Percentiles rank a stretch among this genome's conserved stretches.
phyloP scores from a whole-genome alignment of 2,113 vertebrate genomes.

The Gobius niger region DNA sequence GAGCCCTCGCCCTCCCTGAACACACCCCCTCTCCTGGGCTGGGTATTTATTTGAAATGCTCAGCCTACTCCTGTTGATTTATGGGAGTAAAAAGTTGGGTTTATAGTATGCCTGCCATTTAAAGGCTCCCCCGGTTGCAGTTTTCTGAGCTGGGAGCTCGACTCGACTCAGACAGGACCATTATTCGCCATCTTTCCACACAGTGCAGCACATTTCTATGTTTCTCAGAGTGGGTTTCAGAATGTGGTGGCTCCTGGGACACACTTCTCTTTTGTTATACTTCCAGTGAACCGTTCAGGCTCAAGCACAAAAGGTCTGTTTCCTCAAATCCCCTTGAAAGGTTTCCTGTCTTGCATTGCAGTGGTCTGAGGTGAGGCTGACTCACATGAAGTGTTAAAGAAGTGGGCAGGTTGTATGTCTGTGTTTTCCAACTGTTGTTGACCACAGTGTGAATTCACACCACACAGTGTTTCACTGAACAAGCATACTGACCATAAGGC shows the following conservation, averaged over 20 bases:
- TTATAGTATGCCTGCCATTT: slow-evolving; percentile 64
- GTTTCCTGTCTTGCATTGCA: slow-evolving; percentile 12
- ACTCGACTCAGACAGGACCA: slow-evolving; percentile 53
- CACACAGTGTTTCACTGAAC: slow-evolving; percentile 40
- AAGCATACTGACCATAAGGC: slow-evolving; percentile 13
- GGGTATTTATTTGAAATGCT: slow-evolving; percentile 70
- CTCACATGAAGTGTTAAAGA: slow-evolving; percentile 19
- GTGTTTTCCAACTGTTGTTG: slow-evolving; percentile 42
- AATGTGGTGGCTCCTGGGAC: slow-evolving; percentile 28
- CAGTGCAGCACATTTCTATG: slow-evolving; percentile 19
- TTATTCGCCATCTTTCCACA: slow-evolving; percentile 56
- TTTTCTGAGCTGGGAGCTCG: slow-evolving; percentile 41
- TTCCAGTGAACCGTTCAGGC: slow-evolving; percentile 19
- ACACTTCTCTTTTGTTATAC: slow-evolving; percentile 28
- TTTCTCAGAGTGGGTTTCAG: slow-evolving; percentile 32
- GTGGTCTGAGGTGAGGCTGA: slow-evolving; percentile 29
- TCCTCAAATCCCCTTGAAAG: slow-evolving; percentile 45
- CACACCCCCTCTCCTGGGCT: slow-evolving; percentile 30
- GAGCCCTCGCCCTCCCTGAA: slow-evolving; percentile 17
- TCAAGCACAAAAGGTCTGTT: slow-evolving; percentile 20
- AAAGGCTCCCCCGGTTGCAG: slow-evolving; percentile 51
- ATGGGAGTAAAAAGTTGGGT: slow-evolving; percentile 57
- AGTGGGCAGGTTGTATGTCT: slow-evolving; percentile 36
- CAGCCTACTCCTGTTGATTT: slow-evolving; percentile 63
- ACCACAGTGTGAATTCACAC: slow-evolving; percentile 48